Percentiles rank a stretch among this genome's conserved stretches.
phyloP scores from a whole-genome alignment of 2,113 vertebrate species.

The Phaetusa simplex region DNA sequence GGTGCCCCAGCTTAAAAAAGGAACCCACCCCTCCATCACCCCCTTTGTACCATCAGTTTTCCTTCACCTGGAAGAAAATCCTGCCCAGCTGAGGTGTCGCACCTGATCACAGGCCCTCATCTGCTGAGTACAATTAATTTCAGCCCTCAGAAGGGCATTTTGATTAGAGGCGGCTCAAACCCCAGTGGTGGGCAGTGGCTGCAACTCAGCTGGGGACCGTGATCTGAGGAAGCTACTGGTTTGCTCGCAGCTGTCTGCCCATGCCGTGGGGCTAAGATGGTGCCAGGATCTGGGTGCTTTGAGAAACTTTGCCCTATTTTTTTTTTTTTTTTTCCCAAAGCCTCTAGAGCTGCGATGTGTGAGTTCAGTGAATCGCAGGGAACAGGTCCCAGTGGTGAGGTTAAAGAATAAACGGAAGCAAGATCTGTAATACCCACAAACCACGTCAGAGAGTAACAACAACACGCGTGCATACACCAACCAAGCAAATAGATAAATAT shows the following conservation, averaged over 20 bases:
- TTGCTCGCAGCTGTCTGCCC: not conserved
- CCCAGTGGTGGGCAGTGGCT: not conserved
- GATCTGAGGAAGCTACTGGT: not conserved
- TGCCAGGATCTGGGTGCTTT: not conserved
- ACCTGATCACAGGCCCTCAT: not conserved
- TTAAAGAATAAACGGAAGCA: not conserved
- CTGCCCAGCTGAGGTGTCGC: not conserved
- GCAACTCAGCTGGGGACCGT: not conserved
- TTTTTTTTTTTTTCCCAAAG: rapidly evolving
- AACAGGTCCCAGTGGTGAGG: not conserved
- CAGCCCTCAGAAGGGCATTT: not conserved
- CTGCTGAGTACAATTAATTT: not conserved
- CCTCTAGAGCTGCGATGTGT: not conserved
- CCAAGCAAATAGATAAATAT: not conserved
- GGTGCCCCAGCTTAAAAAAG: not conserved
- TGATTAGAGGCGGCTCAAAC: not conserved
- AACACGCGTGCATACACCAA: rapidly evolving
- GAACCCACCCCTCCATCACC: rapidly evolving
- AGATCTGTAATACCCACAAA: not conserved
- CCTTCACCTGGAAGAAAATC: not conserved
- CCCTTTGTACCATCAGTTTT: not conserved
- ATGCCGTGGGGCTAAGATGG: rapidly evolving
- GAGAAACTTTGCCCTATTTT: not conserved
- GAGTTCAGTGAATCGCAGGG: not conserved
- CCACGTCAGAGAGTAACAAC: not conserved